Evolutionary conservation across 2,113 vertebrate species (phyloP), one percentile per base, ranked within the genome.

Genomic region (Callochromis pleurospilus): DNA sequence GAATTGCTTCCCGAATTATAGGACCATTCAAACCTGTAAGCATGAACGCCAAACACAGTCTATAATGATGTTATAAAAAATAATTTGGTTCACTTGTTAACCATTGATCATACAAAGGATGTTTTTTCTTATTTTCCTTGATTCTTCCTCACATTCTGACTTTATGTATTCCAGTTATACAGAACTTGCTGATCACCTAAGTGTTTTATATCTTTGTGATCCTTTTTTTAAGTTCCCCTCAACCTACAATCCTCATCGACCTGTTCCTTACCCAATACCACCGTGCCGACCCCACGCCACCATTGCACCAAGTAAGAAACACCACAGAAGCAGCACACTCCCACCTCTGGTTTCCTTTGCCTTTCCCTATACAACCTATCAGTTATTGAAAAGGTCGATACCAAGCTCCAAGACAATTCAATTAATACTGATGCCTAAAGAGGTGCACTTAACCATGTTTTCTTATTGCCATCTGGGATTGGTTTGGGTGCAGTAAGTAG

Each of bases 241-340:
- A 86, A 97, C 97, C 14, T 99, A 99, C 91, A 99, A 99, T 90
- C 98, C 98, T 73, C 98, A 99, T 93, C 98, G 98, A 79, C 99
- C 99, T 82, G 97, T 99, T 92, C 99, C 99, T 21, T 99, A 99
- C 62, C 99, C 99, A 1, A 99, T 99, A 92, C 99, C 99, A 79
- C 99, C 99, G 0, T 99, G 99, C 90, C 96, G 98, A 89, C 98
- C 98, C 36, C 99, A 99, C 29, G 98, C 98, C 91, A 98, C 98
- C 81, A 97, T 99, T 58, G 97, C 99, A 90, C 98, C 98, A 97
- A 99, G 99, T 99, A 99, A 98, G 98, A 86, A 70, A 47, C 4
- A 11, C 49, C 56, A 19, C 85, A 51, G 79, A 68, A 40, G 11
- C 14, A 21, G 9, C 33, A 55, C 49, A 26, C 3, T 40, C 7